Evolutionary conservation across 2,113 vertebrate genomes (phyloP).

Genomic region (Pavo muticus): DNA sequence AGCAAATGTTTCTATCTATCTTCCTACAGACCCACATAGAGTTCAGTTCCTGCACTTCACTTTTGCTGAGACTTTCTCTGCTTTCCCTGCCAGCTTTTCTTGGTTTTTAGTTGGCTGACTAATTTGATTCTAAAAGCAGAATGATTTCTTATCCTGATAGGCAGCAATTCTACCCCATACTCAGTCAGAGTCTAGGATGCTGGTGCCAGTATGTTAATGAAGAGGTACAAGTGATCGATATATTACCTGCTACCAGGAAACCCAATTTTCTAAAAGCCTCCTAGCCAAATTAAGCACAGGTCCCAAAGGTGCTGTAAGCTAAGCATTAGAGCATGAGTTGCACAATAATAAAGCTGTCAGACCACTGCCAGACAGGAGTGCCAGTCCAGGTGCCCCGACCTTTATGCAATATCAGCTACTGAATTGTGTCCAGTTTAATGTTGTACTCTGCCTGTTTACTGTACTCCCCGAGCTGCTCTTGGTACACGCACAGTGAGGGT

Average conservation of each 20-base stretch:
- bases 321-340: not conserved
- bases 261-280: not conserved
- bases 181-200: not conserved
- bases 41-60: not conserved
- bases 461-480: not conserved
- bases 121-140: not conserved
- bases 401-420: not conserved
- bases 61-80: not conserved
- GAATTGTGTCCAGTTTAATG: not conserved
- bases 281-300: not conserved
- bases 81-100: not conserved
- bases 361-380: not conserved
- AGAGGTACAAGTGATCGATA: not conserved
- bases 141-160: not conserved
- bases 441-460: not conserved
- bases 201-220: not conserved
- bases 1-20: not conserved
- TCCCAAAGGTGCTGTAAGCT: not conserved
- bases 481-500: not conserved
- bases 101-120: not conserved
- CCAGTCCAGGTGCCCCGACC: not conserved
- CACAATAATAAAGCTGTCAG: not conserved
- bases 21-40: not conserved
- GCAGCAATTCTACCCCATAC: not conserved
- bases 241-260: slow-evolving; percentile 17